Evolutionary conservation across 2,113 vertebrate genomes (phyloP), one percentile per base, ranked within the genome.

Genomic region (Leiothrix lutea): DNA sequence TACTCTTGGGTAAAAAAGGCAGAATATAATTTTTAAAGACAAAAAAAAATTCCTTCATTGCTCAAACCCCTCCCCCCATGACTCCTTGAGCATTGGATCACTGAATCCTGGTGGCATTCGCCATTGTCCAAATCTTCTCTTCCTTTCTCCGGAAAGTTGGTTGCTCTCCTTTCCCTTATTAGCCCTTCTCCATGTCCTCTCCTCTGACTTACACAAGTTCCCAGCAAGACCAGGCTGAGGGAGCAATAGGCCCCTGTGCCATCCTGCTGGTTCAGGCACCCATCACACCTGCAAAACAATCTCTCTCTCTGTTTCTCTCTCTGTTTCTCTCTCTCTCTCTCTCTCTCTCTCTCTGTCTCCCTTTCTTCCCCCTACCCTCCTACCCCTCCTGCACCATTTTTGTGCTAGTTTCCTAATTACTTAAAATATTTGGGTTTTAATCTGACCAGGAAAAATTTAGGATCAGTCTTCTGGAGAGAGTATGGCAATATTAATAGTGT

Each of bases 201-300:
- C 10, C 48, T 91, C 40, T 80, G 14, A 35, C 4, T 38, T 56
- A 14, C 16, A 14, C n/a, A 7, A 5, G 5, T 38, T 86, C 48
- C 7, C 62, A 72, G 14, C 13, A 13, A 51, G 40, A 29, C 29
- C 4, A 5, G 53, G 21, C 51, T 62, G 40, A 53, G 33, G 44
- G 38, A 85, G n/a, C 1, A 0, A 0, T 2, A 1, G 14, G 24
- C 61, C 11, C 16, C 31, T 57, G 35, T 20, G 5, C 42, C 4
- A 3, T 81, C 47, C 16, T 21, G 7, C 36, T 87, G 25, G 26
- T 47, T 72, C 16, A 16, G 31, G 14, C 1, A 1, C 45, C 14
- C 22, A 12, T 84, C 42, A 57, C 17, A 53, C 31, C 50, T 48
- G 35, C n/a, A 60, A 36, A 85, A 62, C 16, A 17, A 4, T 15